phyloP scores from a whole-genome alignment of 2,888 invertebrate genomes.

The Patella pellucida region DNA sequence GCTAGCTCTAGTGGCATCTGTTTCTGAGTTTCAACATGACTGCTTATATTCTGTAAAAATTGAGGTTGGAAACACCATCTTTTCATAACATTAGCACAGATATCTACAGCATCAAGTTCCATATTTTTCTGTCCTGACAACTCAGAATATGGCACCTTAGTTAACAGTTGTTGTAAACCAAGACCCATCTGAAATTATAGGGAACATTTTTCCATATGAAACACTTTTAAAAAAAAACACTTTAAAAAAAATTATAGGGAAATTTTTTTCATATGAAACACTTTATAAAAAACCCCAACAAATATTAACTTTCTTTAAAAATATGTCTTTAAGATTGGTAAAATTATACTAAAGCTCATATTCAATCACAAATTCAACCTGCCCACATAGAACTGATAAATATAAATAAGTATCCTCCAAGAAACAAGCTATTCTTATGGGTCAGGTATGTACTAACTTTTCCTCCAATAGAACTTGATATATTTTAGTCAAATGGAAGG shows the following conservation, averaged over 20 bases:
- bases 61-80: constrained; percentile 83
- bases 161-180: constrained; percentile 87
- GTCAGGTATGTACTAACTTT: too few relatives aligned
- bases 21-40: constrained; percentile 83
- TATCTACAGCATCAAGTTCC: constrained; percentile 93
- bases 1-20: constrained; percentile 78
- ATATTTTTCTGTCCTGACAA: constrained; percentile 87
- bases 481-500: too few relatives aligned
- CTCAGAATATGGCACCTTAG: constrained; percentile 85
- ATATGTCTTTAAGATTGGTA: too few relatives aligned
- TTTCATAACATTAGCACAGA: constrained; percentile 84
- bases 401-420: too few relatives aligned
- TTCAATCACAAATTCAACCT: background rate
- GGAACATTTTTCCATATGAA: background rate
- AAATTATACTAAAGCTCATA: background rate
- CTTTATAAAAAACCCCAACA: background rate
- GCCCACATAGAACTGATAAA: too few relatives aligned
- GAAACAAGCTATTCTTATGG: too few relatives aligned
- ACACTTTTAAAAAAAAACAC: background rate
- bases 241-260: constrained; percentile 38
- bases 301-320: too few relatives aligned
- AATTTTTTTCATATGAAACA: background rate
- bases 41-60: constrained; percentile 77
- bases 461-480: too few relatives aligned
- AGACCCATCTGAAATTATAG: constrained; percentile 81